These are phyloP conservation scores for Phalloptychus januarius DNA, from an alignment of 2,797 vertebrate genomes.

Conservation along the genomic window DNA sequence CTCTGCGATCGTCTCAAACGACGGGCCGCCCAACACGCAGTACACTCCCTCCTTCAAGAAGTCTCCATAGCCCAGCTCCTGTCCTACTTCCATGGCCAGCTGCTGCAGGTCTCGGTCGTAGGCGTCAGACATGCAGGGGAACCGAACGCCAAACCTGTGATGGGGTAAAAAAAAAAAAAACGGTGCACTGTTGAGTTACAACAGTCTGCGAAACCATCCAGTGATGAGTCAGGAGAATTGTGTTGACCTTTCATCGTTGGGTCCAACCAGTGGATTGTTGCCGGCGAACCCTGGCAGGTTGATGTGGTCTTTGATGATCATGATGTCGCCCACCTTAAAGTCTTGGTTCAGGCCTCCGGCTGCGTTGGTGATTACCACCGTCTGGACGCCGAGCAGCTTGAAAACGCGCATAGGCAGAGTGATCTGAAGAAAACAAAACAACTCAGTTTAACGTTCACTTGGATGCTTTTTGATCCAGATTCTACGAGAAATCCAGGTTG, in stretches of 20 bases:
- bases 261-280: constrained; percentile 85
- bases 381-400: constrained; percentile 86
- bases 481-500: neutral
- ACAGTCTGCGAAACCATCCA: neutral
- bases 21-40: constrained; percentile 86
- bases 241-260: constrained; percentile 86
- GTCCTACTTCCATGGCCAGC: constrained; percentile 78
- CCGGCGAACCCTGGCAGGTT: constrained; percentile 89
- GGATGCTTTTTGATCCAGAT: neutral
- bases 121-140: constrained; percentile 92
- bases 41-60: constrained; percentile 89
- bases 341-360: constrained; percentile 90
- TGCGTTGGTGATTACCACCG: constrained; percentile 89
- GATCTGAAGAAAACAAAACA: constrained; percentile 74
- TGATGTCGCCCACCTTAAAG: constrained; percentile 90
- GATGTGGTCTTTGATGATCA: constrained; percentile 92
- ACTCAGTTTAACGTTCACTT: neutral
- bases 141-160: constrained; percentile 87
- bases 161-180: neutral
- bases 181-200: neutral
- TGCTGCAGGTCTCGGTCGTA: constrained; percentile 85
- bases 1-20: constrained; percentile 89
- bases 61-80: constrained; percentile 81
- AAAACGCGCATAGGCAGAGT: constrained; percentile 90
- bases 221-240: neutral